Conservation (phyloP, 2,113 vertebrate species). For the Podarcis muralis region DNA sequence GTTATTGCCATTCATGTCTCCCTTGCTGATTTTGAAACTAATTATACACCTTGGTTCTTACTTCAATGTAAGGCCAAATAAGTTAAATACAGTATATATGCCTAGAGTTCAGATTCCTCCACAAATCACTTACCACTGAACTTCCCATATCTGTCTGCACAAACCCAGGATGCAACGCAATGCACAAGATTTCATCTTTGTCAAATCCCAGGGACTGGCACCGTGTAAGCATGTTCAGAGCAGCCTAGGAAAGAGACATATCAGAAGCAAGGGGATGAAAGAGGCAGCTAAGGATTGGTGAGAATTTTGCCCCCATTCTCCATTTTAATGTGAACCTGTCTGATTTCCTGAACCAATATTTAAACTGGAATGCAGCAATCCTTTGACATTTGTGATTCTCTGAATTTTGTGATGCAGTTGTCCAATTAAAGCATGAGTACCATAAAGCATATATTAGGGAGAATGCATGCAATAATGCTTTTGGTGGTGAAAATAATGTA, state of each 20-base stretch:
- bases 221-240: conserved; percentile 53
- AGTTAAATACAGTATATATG: neutral
- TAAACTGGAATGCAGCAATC: neutral
- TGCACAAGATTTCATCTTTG: conserved; percentile 39
- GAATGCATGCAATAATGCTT: too few relatives aligned
- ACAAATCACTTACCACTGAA: rapidly evolving
- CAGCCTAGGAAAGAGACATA: conserved; percentile 34
- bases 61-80: neutral
- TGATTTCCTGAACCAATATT: neutral
- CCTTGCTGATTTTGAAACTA: too few relatives aligned
- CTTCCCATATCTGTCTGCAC: conserved; percentile 6
- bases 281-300: neutral
- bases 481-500: too few relatives aligned
- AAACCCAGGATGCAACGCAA: conserved; percentile 44
- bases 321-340: neutral
- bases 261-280: neutral
- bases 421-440: too few relatives aligned
- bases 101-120: neutral
- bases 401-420: too few relatives aligned
- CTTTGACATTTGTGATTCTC: neutral
- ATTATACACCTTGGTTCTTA: neutral
- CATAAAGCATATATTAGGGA: too few relatives aligned
- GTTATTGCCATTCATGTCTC: too few relatives aligned
- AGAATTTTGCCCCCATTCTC: neutral
- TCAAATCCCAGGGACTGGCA: conserved; percentile 41